Evolutionary conservation across 2,113 vertebrate genomes (phyloP), one percentile per base, ranked within the genome.

Genomic region (Hemichromis elongatus): DNA sequence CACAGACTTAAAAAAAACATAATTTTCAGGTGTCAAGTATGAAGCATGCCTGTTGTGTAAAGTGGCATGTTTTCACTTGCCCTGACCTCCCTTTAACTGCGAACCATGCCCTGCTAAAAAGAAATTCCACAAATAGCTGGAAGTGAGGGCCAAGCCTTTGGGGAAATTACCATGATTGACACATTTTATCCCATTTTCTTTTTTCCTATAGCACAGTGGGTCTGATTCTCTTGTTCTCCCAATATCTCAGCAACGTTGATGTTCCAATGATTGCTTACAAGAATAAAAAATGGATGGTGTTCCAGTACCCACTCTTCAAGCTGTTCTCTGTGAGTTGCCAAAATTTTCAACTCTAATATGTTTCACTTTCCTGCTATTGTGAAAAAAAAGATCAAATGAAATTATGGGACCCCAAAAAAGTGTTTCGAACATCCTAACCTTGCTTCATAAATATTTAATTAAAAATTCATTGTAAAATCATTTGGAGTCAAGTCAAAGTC

Each of bases 171-270:
- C 61, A 1, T 75, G 52, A 75, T 2, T 81, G 79, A 86, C 28
- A 37, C 2, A 50, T 85, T 68, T 55, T 77, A 4, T 52, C 12
- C 10, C 81, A 52, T 8, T 84, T 83, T 9, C 66, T 61, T 85
- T 66, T 82, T 78, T 86, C 28, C 87, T 59, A 70, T 94, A 96
- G 96, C 83, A 97, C 96, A 0, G 95, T 96, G 53, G 91, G 93
- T 66, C 94, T 97, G 50, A 97, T 97, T 86, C 85, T 96, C 18
- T 93, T 96, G 30, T 97, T 97, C 92, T 97, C 96, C 11, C 96
- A 96, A 80, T 97, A 97, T 56, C 89, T 97, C 85, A 96, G 96
- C 88, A 95, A 95, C 88, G 92, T 97, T 9, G 47, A 96, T 2
- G 92, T 97, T 24, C 96, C 95, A 28, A 85, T 97, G 81, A 90